Evolutionary conservation across 2,113 vertebrate species (phyloP).

Genomic region (Erythrocercus mccallii): DNA sequence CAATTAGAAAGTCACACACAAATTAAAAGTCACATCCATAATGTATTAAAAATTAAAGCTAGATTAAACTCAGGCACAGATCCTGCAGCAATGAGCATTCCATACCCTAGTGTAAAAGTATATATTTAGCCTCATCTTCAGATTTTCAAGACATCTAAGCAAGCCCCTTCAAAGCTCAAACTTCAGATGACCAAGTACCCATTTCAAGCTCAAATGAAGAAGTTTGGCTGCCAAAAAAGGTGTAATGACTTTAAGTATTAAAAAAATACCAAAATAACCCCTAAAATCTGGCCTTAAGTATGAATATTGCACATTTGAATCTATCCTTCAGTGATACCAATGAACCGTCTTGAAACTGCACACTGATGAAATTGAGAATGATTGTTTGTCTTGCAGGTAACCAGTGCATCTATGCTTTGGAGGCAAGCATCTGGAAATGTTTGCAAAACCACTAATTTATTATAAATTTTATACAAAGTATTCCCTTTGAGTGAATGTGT

Average conservation of each 20-base stretch:
- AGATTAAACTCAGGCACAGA: not conserved
- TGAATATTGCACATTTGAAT: not conserved
- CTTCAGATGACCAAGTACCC: not conserved
- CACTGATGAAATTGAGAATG: not conserved
- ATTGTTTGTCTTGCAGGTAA: not conserved
- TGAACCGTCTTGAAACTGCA: not conserved
- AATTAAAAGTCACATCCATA: not conserved
- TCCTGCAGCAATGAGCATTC: not conserved
- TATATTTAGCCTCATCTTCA: not conserved
- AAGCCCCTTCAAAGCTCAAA: not conserved
- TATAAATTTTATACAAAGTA: not conserved
- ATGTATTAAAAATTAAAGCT: not conserved
- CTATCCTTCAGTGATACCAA: not conserved
- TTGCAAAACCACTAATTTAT: constrained; percentile 10
- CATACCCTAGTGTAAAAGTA: not conserved
- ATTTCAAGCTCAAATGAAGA: not conserved
- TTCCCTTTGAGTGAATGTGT: not conserved
- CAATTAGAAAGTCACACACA: not conserved
- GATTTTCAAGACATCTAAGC: not conserved
- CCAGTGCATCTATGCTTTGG: not conserved
- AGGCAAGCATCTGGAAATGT: not conserved
- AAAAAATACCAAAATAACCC: no score
- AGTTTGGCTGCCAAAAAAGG: not conserved
- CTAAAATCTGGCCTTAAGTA: not conserved
- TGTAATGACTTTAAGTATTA: not conserved